Conservation (phyloP, 2,888 invertebrate species). For the Heliconius cydno region DNA sequence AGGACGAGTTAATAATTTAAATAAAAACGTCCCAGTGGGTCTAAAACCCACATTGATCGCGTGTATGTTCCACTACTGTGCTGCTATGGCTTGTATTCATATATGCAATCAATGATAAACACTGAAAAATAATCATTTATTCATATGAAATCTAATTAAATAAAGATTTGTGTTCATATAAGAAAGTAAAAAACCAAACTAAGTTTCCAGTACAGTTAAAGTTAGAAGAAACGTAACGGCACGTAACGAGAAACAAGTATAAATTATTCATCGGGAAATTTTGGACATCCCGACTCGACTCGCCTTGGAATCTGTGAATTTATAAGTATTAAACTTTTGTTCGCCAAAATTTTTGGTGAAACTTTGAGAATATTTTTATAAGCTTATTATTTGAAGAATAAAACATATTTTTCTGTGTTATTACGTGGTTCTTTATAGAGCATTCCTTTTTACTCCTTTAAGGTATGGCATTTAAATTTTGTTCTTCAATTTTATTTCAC, state of each 20-base stretch:
- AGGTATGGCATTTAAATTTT: background rate
- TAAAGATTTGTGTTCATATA: background rate
- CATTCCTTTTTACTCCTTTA: background rate
- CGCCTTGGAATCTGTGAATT: constrained; percentile 37
- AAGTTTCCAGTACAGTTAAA: constrained; percentile 12
- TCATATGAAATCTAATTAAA: background rate
- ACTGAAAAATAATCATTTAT: background rate
- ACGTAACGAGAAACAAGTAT: constrained; percentile 30
- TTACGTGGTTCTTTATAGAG: background rate
- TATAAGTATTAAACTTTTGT: constrained; percentile 33
- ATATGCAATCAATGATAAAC: too few species aligned
- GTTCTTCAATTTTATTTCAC: background rate
- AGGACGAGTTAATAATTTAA: too few species aligned
- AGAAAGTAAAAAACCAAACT: background rate
- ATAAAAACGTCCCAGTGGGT: too few species aligned
- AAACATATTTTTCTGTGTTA: background rate
- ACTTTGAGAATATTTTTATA: constrained; percentile 20
- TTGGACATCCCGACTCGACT: constrained; percentile 29
- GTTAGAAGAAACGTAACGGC: constrained; percentile 25
- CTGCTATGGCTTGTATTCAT: too few species aligned
- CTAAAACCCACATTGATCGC: too few species aligned
- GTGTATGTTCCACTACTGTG: too few species aligned
- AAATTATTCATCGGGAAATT: constrained; percentile 44
- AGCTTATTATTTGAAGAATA: constrained; percentile 23
- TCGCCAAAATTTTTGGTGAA: constrained; percentile 24